Base-by-base conservation (phyloP, 2,888 invertebrate species). In the Nymphalis c-album region DNA sequence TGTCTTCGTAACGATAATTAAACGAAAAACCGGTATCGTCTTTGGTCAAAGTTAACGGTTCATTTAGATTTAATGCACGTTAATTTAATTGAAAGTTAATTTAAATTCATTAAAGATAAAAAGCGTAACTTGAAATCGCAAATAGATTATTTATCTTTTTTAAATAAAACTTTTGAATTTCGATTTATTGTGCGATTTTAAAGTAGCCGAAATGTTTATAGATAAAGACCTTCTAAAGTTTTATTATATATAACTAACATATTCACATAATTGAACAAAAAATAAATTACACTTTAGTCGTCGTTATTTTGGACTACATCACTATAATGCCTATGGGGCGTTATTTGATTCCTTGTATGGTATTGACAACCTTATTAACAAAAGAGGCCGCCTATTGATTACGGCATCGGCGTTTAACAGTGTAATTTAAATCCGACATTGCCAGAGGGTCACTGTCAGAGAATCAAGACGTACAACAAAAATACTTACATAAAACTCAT, bases 341-440 rank as follows among this genome's bases (percentile, higher is more conserved):
- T 63, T 66, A 63, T 45, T 46, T 63, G 60, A 69, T 63, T 50
- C 60, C 55, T 46, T 58, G 62, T 69, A 31, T 26, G 67, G 45
- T 63, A 69, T 60, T 60, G 69, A 67, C 67, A 51, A 46, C 31
- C 45, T 40, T 55, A 26, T 66, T 67, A 67, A 69, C 69, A 69
- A 63, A 22, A 67, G 57, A 35, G 7, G 63, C 69, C 69, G 67
- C 60, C 50, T 10, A 16, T 8, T 63, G 48, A 31, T 66, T 40
- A 50, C 17, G 48, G 26, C 48, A 40, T 67, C 48, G 40, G 20
- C 35, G 51, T 64, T 65, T 60, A 16, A 45, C 31, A 46, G 17
- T 18, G 46, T 40, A 18, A 51, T 59, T 59, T 51, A 31, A 55
- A 17, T n/a, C 31, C 31, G 2, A 55, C 31, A 55, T 16, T 26